phyloP scores from a whole-genome alignment of 2,113 vertebrate species.

The Orycteropus afer region DNA sequence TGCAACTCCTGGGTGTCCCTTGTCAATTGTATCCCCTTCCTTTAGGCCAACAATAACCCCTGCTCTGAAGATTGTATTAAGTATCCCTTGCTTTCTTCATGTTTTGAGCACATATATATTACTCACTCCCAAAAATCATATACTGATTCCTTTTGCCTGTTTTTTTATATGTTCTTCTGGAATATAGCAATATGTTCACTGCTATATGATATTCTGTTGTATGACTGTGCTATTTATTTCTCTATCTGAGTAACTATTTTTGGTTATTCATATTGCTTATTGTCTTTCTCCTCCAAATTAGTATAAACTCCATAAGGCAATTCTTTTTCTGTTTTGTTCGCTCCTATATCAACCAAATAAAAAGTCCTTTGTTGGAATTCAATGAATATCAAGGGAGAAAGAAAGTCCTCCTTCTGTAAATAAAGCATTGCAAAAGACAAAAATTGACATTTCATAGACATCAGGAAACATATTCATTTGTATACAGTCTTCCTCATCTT shows the following conservation, averaged over 20 bases:
- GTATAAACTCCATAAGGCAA: background rate
- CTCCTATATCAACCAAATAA: background rate
- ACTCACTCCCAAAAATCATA: background rate
- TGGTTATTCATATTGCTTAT: background rate
- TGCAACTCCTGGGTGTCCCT: background rate
- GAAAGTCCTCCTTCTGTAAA: background rate
- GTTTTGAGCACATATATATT: background rate
- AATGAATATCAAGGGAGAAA: constrained; percentile 18
- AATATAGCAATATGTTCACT: background rate
- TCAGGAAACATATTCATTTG: background rate
- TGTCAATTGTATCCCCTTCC: background rate
- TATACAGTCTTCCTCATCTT: background rate
- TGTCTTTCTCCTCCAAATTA: background rate
- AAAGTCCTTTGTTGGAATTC: background rate
- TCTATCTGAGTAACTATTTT: background rate
- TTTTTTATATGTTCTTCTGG: no score
- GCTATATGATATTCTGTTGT: background rate
- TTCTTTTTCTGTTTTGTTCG: background rate
- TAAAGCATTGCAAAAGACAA: background rate
- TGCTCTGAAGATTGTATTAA: background rate
- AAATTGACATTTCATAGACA: background rate
- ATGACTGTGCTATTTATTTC: background rate
- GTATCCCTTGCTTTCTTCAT: background rate
- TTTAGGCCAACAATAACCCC: background rate
- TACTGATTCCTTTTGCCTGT: background rate